A percentile compares a stretch with the other conserved stretches of the same genome.
Evolutionary conservation across 1,140 invertebrate species (phyloP).

Genomic region (Scaptomyza hsui): DNA sequence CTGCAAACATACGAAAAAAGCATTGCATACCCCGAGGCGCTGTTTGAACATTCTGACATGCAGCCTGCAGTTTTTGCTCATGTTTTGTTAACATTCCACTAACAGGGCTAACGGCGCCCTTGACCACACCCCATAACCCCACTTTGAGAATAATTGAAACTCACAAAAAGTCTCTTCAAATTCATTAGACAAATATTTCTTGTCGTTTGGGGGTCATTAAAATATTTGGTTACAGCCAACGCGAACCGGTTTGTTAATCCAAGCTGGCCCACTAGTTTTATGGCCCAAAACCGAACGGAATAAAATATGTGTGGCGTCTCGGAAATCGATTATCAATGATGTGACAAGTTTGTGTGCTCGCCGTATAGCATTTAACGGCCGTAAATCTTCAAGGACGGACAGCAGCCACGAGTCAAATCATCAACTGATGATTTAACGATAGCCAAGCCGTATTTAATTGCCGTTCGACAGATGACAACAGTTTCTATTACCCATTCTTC

Average conservation of each 20-base stretch:
- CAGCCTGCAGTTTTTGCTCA: conserved; percentile 19
- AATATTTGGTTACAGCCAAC: conserved; percentile 31
- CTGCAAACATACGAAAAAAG: conserved; percentile 11
- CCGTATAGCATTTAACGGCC: conserved; percentile 66
- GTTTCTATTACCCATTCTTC: neutral
- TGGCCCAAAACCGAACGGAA: conserved; percentile 16
- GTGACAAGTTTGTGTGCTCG: conserved; percentile 50
- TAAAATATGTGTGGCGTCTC: conserved; percentile 21
- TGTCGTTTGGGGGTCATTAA: conserved; percentile 21
- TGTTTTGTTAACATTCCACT: neutral
- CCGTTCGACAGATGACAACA: conserved; percentile 53
- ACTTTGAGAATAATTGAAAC: neutral
- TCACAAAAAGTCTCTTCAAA: conserved; percentile 8
- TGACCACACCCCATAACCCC: conserved; percentile 2
- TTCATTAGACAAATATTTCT: conserved; percentile 26
- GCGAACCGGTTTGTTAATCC: conserved; percentile 12
- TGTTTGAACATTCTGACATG: conserved; percentile 36
- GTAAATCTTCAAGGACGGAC: conserved; percentile 77
- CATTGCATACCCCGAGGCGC: conserved; percentile 63
- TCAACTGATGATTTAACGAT: conserved; percentile 72
- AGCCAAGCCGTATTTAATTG: conserved; percentile 64
- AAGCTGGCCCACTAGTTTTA: conserved; percentile 28
- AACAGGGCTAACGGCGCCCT: neutral
- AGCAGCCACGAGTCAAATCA: conserved; percentile 68
- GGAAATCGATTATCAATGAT: conserved; percentile 72